These are phyloP conservation scores for Cyanoliseus patagonus DNA, from an alignment of 2,113 vertebrate species.

Conservation along the genomic window DNA sequence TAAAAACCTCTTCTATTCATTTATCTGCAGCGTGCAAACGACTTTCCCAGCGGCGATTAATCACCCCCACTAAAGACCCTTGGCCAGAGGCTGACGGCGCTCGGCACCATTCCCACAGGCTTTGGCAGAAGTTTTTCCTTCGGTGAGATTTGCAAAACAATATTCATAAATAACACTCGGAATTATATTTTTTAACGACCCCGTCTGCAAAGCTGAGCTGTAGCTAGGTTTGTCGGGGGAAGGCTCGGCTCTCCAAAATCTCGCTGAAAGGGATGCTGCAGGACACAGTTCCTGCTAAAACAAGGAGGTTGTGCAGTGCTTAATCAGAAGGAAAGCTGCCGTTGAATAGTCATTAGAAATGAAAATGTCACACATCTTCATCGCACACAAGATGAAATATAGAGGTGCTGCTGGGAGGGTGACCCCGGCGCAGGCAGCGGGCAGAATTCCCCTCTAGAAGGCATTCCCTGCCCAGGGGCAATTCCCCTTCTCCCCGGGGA, in stretches of 20 bases:
- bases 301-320: background rate
- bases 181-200: background rate
- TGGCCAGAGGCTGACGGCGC: background rate
- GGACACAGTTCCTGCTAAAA: background rate
- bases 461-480: background rate
- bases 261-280: background rate
- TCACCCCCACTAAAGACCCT: background rate
- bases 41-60: slow-evolving; percentile 23
- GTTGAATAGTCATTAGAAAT: background rate
- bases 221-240: background rate
- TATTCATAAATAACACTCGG: slow-evolving; percentile 21
- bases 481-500: background rate
- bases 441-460: background rate
- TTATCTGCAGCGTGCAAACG: background rate
- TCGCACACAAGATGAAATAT: background rate
- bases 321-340: background rate
- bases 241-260: background rate
- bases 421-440: background rate
- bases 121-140: background rate
- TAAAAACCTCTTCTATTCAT: background rate
- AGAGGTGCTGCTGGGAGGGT: background rate
- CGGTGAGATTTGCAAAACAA: slow-evolving; percentile 38
- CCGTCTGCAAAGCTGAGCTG: background rate
- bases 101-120: slow-evolving; percentile 1
- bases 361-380: background rate